These are phyloP conservation scores for Nudaria mundana DNA, from an alignment of 2,888 invertebrate species.

Conservation along the genomic window DNA sequence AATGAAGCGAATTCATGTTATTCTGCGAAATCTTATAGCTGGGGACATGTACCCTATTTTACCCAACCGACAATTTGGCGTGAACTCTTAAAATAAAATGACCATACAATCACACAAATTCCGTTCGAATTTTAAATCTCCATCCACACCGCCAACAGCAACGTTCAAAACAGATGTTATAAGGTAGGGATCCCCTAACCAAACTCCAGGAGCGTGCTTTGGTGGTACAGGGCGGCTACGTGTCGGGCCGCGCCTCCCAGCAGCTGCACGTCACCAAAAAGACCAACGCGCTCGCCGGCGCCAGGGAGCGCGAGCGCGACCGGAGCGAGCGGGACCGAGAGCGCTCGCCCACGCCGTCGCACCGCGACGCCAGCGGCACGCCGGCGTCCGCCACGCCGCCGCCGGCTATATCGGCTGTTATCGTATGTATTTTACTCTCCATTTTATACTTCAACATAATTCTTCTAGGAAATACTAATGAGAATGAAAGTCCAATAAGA, in stretches of 20 bases:
- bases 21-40: too few relatives aligned
- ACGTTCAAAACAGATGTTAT: constrained; percentile 64
- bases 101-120: not conserved
- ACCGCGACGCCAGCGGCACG: constrained; percentile 43
- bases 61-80: too few relatives aligned
- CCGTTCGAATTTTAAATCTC: not conserved
- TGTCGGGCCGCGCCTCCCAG: constrained; percentile 81
- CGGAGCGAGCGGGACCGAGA: constrained; percentile 75
- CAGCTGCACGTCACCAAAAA: constrained; percentile 88
- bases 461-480: too few relatives aligned
- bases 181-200: constrained; percentile 78
- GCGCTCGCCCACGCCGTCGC: constrained; percentile 55
- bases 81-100: too few relatives aligned
- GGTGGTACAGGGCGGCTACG: constrained; percentile 85
- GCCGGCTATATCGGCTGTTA: constrained; percentile 56
- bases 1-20: too few relatives aligned
- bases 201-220: constrained; percentile 84
- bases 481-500: too few relatives aligned
- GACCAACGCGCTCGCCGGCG: constrained; percentile 86
- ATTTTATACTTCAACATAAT: not conserved
- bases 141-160: constrained; percentile 48
- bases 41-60: too few relatives aligned
- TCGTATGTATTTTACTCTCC: constrained; percentile 40
- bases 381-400: constrained; percentile 57
- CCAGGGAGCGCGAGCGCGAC: constrained; percentile 83